Evolutionary conservation across 2,888 invertebrate genomes (phyloP).

Genomic region (Scotopteryx bipunctaria): DNA sequence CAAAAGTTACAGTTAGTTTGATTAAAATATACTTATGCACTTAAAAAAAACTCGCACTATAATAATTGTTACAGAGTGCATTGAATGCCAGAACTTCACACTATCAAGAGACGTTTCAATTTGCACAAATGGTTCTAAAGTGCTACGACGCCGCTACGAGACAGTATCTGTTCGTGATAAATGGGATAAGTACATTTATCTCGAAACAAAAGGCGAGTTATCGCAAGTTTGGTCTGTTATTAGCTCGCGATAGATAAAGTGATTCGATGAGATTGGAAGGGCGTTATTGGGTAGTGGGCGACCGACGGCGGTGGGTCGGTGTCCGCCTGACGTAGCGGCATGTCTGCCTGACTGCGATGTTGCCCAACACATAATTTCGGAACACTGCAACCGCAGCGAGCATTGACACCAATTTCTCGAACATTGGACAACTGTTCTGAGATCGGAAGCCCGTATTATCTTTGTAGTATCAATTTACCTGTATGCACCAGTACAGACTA

Average conservation of each 20-base stretch:
- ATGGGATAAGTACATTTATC: conserved; percentile 24
- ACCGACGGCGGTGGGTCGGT: conserved; percentile 56
- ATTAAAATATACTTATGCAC: conserved; percentile 62
- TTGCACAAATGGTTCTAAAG: conserved; percentile 37
- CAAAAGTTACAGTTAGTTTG: conserved; percentile 67
- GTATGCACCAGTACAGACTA: neutral
- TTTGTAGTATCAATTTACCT: conserved; percentile 7
- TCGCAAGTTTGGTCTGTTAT: conserved; percentile 31
- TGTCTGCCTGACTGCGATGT: conserved; percentile 51
- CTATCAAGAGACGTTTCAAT: conserved; percentile 40
- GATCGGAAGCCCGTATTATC: conserved; percentile 51
- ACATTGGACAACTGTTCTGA: conserved; percentile 63
- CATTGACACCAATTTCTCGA: conserved; percentile 80
- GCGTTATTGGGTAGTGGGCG: conserved; percentile 53
- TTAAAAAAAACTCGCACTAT: conserved; percentile 53
- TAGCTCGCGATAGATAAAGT: conserved; percentile 48
- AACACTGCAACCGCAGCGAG: conserved; percentile 81
- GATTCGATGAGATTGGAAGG: conserved; percentile 68
- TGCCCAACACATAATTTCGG: conserved; percentile 79
- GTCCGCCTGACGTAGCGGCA: conserved; percentile 48
- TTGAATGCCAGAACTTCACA: neutral
- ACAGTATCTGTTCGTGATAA: conserved; percentile 25
- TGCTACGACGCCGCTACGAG: conserved; percentile 58
- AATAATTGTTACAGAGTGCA: conserved; percentile 43
- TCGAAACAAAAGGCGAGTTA: conserved; percentile 28